Evolutionary conservation across 2,888 invertebrate species (phyloP).

Genomic region (Standfussiana lucernea): DNA sequence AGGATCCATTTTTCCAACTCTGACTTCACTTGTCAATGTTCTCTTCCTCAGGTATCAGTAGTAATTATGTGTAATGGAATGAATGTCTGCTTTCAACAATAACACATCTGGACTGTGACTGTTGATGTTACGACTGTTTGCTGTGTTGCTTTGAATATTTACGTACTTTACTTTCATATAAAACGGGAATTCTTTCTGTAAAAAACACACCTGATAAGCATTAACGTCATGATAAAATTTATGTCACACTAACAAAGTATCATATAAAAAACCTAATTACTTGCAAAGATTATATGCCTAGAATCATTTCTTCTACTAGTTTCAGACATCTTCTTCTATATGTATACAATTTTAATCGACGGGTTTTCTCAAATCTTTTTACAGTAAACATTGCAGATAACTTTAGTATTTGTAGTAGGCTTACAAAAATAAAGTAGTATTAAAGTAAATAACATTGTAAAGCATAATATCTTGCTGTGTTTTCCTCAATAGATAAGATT

Average conservation of each 20-base stretch:
- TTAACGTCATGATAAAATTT: conserved; percentile 16
- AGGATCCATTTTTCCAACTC: conserved; percentile 40
- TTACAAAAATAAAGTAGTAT: conserved; percentile 20
- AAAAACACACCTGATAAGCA: conserved; percentile 27
- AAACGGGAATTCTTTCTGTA: background rate
- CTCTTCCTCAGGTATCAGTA: conserved; percentile 33
- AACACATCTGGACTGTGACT: conserved; percentile 45
- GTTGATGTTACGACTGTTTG: conserved; percentile 60
- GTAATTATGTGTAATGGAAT: conserved; percentile 58
- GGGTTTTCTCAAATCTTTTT: background rate
- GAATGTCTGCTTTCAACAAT: conserved; percentile 43
- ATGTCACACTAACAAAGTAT: background rate
- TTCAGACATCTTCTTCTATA: background rate
- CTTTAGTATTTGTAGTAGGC: conserved; percentile 14
- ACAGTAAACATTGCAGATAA: conserved; percentile 13
- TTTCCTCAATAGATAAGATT: conserved; percentile 33
- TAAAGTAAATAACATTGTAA: background rate
- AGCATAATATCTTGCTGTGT: background rate
- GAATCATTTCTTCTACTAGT: background rate
- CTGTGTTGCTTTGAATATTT: conserved; percentile 64
- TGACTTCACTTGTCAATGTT: conserved; percentile 25
- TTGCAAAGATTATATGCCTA: background rate
- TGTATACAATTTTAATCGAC: background rate
- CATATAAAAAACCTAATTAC: conserved; percentile 3
- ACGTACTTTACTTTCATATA: conserved; percentile 1